Evolutionary conservation across 2,797 vertebrate genomes (phyloP), one percentile per base, ranked within the genome.

Genomic region (Rhinogobio ventralis): DNA sequence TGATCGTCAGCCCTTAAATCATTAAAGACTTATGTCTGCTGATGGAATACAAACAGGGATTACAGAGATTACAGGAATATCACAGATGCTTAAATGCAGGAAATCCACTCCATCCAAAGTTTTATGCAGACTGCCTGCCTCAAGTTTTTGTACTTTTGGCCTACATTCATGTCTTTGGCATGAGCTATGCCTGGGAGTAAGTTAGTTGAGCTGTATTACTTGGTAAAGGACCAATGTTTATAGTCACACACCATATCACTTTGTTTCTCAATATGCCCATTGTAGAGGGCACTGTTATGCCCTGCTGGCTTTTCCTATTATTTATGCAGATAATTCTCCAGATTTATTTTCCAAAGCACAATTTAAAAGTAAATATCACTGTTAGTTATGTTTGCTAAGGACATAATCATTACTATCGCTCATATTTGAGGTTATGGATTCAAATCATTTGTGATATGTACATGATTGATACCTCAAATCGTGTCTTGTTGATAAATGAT

Each of bases 101-200:
- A 88, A 78, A 75, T 79, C 33, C 57, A 74, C 74, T 86, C 67
- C 42, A 79, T 75, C 36, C 36, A 74, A 71, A 28, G 30, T 46
- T 75, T 73, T 11, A 28, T 46, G 36, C 82, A 39, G 69, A 36
- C 25, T 49, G 33, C 49, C n/a, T 53, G 67, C 39, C 78, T 74
- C 6, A 5, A n/a, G 28, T 64, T 30, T 55, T 39, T 60, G 51
- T 77, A 8, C 15, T 72, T 46, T 76, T 87, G 71, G 71, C 42
- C 64, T 62, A 9, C 42, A 75, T 76, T 80, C 2, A 14, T 77
- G n/a, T 13, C 33, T 64, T 76, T 60, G 20, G n/a, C 14, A 28
- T 77, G 39, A 79, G 39, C 36, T 72, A 2, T 83, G 64, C 45
- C 42, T 39, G 11, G 57, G 79, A 60, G 53, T 79, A 30, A 36